phyloP scores from a whole-genome alignment of 2,888 invertebrate species.

The Myopa testacea region DNA sequence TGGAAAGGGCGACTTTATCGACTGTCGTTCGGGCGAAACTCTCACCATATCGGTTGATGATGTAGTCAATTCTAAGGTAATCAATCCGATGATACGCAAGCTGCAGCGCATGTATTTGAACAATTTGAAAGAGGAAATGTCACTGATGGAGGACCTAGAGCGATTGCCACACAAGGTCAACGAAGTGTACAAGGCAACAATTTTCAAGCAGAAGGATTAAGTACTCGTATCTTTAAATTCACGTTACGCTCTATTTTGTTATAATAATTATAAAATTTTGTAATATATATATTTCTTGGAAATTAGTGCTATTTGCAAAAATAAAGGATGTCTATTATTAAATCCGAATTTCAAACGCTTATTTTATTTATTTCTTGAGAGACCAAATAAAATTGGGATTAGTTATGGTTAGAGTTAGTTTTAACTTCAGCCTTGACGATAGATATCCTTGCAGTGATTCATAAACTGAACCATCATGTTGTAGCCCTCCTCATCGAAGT shows the following conservation, averaged over 20 bases:
- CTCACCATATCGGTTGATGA: slow-evolving; percentile 53
- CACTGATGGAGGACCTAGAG: slow-evolving; percentile 59
- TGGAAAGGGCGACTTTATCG: slow-evolving; percentile 44
- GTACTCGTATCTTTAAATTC: slow-evolving; percentile 7
- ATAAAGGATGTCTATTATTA: not conserved
- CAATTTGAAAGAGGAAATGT: slow-evolving; percentile 57
- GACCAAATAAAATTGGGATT: too few relatives aligned
- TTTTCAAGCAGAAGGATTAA: slow-evolving; percentile 49
- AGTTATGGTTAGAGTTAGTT: too few relatives aligned
- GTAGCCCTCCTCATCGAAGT: slow-evolving; percentile 64
- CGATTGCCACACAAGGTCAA: slow-evolving; percentile 54
- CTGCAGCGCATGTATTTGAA: slow-evolving; percentile 58
- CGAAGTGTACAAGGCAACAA: slow-evolving; percentile 52
- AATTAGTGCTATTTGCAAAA: slow-evolving; percentile 23
- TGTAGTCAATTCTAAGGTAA: slow-evolving; percentile 55
- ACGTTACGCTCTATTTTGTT: slow-evolving; percentile 29
- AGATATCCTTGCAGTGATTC: slow-evolving; percentile 56
- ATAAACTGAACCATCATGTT: slow-evolving; percentile 64
- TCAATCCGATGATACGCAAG: slow-evolving; percentile 59
- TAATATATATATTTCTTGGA: slow-evolving; percentile 29
- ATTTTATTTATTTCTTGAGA: not conserved
- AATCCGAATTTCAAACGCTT: not conserved
- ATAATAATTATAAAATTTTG: not conserved
- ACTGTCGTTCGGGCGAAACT: slow-evolving; percentile 44
- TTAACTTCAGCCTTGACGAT: slow-evolving; percentile 45